Evolutionary conservation across 2,113 vertebrate species (phyloP), one percentile per base, ranked within the genome.

Genomic region (Sinocyclocheilus maitianheensis): DNA sequence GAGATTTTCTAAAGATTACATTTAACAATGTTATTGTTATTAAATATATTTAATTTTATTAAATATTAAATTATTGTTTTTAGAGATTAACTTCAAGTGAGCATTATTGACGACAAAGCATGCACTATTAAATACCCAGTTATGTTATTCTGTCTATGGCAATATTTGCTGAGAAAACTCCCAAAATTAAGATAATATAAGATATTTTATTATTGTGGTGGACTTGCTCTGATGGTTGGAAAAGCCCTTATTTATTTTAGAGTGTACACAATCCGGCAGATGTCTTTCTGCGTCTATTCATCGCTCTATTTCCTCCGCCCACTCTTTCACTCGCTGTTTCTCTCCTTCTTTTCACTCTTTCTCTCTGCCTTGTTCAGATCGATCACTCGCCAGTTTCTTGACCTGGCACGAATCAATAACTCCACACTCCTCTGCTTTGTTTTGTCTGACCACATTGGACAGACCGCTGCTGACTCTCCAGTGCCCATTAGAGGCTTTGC

Each of bases 401-500:
- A 78, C 77, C 43, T 60, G 72, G 83, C 83, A 82, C 20, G 3
- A 80, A 87, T 89, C 88, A 34, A 89, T 89, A 87, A 43, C 79
- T 74, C 34, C 46, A 63, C 77, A 85, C 82, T 87, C 83, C 74
- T 79, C 34, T 67, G 43, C 82, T 84, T 86, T 77, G 43, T 74
- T 84, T 81, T 81, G 65, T 79, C 77, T 76, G 85, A 76, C 78
- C 78, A 12, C 85, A 81, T 81, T 63, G 63, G 40, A 75, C 74
- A 30, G 55, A 58, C n/a, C 12, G 30, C 72, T 26, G n/a, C 30
- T 43, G 24, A 53, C 40, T 75, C 69, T 77, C 60, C 65, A 55
- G 43, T 62, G 51, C 22, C 71, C 58, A 22, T 37, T 81, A 43
- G 48, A 22, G 30, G 12, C 26, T 74, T 30, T 83, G 81, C 26